These are phyloP conservation scores for Elysia crispata DNA, from an alignment of 2,888 invertebrate species.

Conservation along the genomic window DNA sequence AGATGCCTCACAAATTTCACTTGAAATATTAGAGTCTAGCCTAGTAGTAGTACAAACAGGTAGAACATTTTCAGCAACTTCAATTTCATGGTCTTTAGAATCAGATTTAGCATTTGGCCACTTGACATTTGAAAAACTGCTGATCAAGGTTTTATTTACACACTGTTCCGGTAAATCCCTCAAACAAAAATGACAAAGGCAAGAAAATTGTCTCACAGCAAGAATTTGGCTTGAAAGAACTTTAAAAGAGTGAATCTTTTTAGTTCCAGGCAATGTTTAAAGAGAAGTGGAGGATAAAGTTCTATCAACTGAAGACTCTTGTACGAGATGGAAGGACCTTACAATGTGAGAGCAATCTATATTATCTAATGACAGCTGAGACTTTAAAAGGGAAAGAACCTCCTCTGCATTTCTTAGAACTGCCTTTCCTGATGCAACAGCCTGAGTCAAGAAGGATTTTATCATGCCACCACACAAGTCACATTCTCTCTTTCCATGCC, in stretches of 20 bases:
- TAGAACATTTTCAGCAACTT: too few relatives aligned
- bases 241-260: slow-evolving; percentile 12
- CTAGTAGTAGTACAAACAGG: neutral
- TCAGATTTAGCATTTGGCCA: slow-evolving; percentile 17
- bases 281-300: slow-evolving; percentile 10
- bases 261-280: slow-evolving; percentile 28
- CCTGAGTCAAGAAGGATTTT: slow-evolving; percentile 13
- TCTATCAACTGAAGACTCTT: neutral
- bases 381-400: neutral
- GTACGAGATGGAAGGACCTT: slow-evolving; percentile 18
- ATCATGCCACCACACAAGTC: slow-evolving; percentile 34
- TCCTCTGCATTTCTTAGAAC: slow-evolving; percentile 18
- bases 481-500: slow-evolving; percentile 33
- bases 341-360: slow-evolving; percentile 1
- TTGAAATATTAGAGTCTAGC: too few relatives aligned
- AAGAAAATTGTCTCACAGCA: slow-evolving; percentile 13
- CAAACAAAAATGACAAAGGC: slow-evolving; percentile 15
- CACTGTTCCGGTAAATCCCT: neutral
- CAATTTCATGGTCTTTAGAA: neutral
- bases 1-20: too few relatives aligned
- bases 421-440: neutral
- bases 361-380: neutral
- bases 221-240: slow-evolving; percentile 7
- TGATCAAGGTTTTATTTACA: neutral
- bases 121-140: neutral